Evolutionary conservation across 2,888 invertebrate species (phyloP).

Genomic region (Uropetala carovei): DNA sequence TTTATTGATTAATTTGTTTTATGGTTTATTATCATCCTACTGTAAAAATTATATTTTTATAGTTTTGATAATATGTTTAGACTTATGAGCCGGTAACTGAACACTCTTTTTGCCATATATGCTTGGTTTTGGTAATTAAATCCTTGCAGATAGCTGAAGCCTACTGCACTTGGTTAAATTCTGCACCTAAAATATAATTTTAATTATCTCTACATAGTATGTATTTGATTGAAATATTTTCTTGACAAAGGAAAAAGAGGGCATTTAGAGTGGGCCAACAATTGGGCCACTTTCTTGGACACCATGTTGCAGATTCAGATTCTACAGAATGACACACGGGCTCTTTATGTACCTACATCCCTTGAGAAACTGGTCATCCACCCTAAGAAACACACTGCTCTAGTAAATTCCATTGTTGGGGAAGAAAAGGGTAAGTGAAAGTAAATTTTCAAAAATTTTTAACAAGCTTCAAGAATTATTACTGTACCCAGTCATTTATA

Average conservation of each 20-base stretch:
- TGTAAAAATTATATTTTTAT: no score
- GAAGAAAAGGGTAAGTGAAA: conserved; percentile 65
- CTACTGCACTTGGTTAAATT: no score
- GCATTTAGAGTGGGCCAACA: conserved; percentile 76
- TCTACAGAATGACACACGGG: conserved; percentile 72
- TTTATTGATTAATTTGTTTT: not conserved
- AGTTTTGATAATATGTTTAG: no score
- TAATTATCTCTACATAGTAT: not conserved
- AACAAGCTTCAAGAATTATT: no score
- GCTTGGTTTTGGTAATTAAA: no score
- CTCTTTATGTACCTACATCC: conserved; percentile 76
- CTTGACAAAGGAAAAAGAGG: conserved; percentile 72
- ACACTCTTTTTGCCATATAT: no score
- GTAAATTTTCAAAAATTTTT: not conserved
- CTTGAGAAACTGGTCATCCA: conserved; percentile 75
- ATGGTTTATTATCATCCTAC: not conserved
- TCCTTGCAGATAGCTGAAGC: no score
- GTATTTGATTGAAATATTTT: not conserved
- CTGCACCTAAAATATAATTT: not conserved
- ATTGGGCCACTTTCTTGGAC: conserved; percentile 79
- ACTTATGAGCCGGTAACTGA: no score
- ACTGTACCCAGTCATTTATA: no score
- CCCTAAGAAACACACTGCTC: conserved; percentile 72
- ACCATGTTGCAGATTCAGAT: conserved; percentile 78
- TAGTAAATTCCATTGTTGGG: conserved; percentile 36